Conservation (phyloP, 2,888 invertebrate species). For the Apamea epomidion region DNA sequence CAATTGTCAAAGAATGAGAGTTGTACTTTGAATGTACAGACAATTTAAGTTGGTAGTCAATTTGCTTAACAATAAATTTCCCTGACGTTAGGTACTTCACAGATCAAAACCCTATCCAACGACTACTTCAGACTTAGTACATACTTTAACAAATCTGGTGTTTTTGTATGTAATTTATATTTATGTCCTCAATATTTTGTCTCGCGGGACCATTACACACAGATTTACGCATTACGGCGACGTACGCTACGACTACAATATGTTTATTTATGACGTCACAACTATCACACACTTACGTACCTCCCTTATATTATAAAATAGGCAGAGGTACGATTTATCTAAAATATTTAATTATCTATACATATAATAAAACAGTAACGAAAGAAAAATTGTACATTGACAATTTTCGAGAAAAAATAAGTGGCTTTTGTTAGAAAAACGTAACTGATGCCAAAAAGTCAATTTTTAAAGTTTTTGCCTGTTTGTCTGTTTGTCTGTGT, state of each 20-base stretch:
- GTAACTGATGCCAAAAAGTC: no score
- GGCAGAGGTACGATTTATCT: no score
- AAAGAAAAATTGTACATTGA: no score
- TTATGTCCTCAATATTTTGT: slow-evolving; percentile 39
- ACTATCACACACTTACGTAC: slow-evolving; percentile 1
- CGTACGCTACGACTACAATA: background rate
- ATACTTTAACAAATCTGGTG: slow-evolving; percentile 1
- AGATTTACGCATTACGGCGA: slow-evolving; percentile 25
- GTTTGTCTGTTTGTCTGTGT: no score
- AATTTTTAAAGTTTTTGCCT: no score
- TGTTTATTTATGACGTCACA: slow-evolving; percentile 43
- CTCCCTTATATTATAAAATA: background rate
- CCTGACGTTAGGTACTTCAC: background rate
- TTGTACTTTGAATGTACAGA: background rate
- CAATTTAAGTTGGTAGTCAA: background rate
- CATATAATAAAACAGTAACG: no score
- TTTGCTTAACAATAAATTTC: background rate
- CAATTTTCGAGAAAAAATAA: no score
- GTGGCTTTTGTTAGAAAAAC: no score
- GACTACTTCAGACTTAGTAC: background rate
- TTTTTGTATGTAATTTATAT: slow-evolving; percentile 36
- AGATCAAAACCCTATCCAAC: background rate
- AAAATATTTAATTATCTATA: background rate
- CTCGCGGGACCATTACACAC: slow-evolving; percentile 26
- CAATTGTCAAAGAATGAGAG: background rate